These are phyloP conservation scores for Camponotus vicinus DNA, from an alignment of 1,140 invertebrate genomes.

Conservation along the genomic window DNA sequence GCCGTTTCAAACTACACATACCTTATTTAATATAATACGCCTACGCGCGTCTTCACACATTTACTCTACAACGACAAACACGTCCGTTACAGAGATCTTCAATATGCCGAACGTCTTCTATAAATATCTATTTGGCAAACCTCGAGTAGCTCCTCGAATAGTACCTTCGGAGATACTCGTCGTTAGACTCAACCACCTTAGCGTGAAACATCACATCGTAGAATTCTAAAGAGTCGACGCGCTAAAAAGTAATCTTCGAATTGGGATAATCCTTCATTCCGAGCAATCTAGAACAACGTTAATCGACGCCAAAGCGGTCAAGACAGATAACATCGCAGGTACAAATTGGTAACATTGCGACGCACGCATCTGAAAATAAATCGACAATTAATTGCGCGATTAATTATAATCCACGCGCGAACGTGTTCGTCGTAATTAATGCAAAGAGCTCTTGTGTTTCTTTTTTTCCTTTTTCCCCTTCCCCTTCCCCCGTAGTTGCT, in stretches of 20 bases:
- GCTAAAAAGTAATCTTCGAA: neutral
- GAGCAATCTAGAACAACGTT: neutral
- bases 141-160: neutral
- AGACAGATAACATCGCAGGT: constrained; percentile 29
- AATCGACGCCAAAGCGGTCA: constrained; percentile 19
- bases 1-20: constrained; percentile 66
- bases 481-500: constrained; percentile 30
- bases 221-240: neutral
- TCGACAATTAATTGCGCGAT: constrained; percentile 24
- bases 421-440: constrained; percentile 34
- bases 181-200: constrained; percentile 15
- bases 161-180: neutral
- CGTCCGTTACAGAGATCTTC: constrained; percentile 8
- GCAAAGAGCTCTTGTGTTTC: neutral
- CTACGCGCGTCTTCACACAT: neutral
- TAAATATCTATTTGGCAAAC: constrained; percentile 58
- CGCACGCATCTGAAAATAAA: constrained; percentile 13
- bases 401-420: constrained; percentile 41
- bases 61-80: constrained; percentile 40
- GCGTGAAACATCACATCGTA: neutral
- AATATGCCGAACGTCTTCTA: neutral
- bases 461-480: neutral
- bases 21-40: constrained; percentile 33
- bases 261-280: neutral
- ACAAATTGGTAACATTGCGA: constrained; percentile 40